These are phyloP conservation scores for Paraescarpia echinospica DNA, from an alignment of 1,140 invertebrate genomes.

Conservation along the genomic window DNA sequence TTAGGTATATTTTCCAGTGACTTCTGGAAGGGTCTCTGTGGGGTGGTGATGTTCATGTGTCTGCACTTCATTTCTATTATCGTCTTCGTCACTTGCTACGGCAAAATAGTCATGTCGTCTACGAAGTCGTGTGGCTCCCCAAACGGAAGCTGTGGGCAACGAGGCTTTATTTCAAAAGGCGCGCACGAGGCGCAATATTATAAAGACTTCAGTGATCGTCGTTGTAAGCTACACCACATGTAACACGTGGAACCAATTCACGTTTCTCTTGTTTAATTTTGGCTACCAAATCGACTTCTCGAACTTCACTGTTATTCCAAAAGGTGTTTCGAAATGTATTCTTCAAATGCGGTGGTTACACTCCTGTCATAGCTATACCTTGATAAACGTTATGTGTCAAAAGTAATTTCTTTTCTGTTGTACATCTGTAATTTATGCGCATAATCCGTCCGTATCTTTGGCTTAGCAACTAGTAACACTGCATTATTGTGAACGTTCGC, in stretches of 20 bases:
- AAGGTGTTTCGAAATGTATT: constrained; percentile 4
- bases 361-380: too few species aligned
- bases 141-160: background rate
- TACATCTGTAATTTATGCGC: too few species aligned
- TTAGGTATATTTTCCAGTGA: constrained; percentile 12
- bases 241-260: constrained; percentile 25
- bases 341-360: background rate
- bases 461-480: too few species aligned
- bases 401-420: too few species aligned
- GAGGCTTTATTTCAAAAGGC: background rate
- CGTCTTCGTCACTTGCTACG: constrained; percentile 17
- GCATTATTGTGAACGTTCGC: too few species aligned
- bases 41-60: constrained; percentile 22
- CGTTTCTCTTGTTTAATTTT: constrained; percentile 26
- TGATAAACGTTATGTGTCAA: too few species aligned
- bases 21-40: background rate
- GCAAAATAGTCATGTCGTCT: constrained; percentile 16
- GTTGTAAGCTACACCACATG: constrained; percentile 17
- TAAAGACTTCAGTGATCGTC: constrained; percentile 24
- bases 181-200: constrained; percentile 22
- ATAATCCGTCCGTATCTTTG: too few species aligned
- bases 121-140: background rate
- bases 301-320: constrained; percentile 29
- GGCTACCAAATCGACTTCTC: constrained; percentile 13
- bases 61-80: constrained; percentile 18